Conservation (phyloP, 2,113 vertebrate species). For the Percina caprodes region DNA sequence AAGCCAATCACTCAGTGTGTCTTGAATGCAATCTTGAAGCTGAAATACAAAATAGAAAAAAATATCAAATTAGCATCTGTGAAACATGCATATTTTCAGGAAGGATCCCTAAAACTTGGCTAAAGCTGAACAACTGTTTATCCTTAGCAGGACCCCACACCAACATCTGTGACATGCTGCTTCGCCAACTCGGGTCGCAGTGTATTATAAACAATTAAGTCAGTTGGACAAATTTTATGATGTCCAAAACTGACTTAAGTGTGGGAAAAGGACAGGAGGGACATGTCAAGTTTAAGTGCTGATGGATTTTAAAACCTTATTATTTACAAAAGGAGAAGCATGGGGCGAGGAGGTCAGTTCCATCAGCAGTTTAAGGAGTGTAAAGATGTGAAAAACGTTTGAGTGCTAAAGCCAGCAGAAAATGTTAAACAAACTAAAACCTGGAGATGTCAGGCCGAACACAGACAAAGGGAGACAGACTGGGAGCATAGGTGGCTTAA, state of each 20-base stretch:
- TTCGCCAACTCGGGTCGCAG: not conserved
- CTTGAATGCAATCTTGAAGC: constrained; percentile 96
- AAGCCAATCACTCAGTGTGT: constrained; percentile 93
- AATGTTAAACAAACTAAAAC: not conserved
- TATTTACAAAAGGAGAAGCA: not conserved
- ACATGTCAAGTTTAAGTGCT: not conserved
- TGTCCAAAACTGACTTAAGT: not conserved
- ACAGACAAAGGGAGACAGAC: not conserved
- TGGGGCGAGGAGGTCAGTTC: not conserved
- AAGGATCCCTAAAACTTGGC: not conserved
- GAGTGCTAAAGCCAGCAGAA: not conserved
- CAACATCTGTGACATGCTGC: not conserved
- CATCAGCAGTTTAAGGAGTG: not conserved
- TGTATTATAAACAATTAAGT: constrained; percentile 5
- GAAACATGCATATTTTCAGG: not conserved
- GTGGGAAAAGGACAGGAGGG: not conserved
- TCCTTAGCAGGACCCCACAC: not conserved
- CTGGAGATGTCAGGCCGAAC: not conserved
- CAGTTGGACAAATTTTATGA: not conserved
- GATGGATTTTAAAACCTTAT: not conserved
- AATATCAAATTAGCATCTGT: not conserved
- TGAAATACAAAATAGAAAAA: constrained; percentile 75
- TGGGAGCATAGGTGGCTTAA: too few species aligned
- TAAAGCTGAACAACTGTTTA: not conserved
- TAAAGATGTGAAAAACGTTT: not conserved